Evolutionary conservation across 2,888 invertebrate genomes (phyloP), one percentile per base, ranked within the genome.

Genomic region (Harpalus rubripes): DNA sequence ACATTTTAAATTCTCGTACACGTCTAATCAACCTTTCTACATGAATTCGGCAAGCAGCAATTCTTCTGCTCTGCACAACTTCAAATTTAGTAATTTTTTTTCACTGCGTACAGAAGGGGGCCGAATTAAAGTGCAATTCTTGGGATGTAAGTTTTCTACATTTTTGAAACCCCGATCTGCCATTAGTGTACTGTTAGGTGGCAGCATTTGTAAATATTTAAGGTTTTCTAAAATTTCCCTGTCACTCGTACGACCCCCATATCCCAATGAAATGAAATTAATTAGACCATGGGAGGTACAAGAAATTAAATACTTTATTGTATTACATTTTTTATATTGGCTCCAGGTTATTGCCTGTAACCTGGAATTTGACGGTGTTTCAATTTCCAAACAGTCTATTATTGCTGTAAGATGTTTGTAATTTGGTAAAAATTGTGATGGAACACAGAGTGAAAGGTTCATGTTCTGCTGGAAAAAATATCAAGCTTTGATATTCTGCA

Each of bases 21-120:
- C 87, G 63, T 63, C 86, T 39, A 10, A 88, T 87, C 10, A 87
- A 85, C 12, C 87, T 59, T 86, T 88, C 87, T 58, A 88, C 84
- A 65, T 88, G 87, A 22, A 88, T 87, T 7, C 87, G 84, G 59
- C 87, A 82, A 58, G 84, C 85, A 5, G 87, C 87, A 32, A 88
- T 87, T 39, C 63, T 22, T 85, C 86, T 86, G 5, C 82, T 81
- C 81, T 86, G 26, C 56, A 63, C n/a, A 8, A 85, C 87, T 84
- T 87, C 85, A 26, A 56, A 8, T 83, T 86, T 86, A 15, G 84
- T 72, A 18, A 78, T 72, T 83, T 85, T 86, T 32, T 39, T n/a
- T 80, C 26, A 87, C 87, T 74, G 85, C 85, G 59, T 8, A 52
- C 52, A 52, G n/a, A 63, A 87, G n/a, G 87, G n/a, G 87, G 87